phyloP scores from a whole-genome alignment of 2,113 vertebrate species.

The Trachemys scripta region DNA sequence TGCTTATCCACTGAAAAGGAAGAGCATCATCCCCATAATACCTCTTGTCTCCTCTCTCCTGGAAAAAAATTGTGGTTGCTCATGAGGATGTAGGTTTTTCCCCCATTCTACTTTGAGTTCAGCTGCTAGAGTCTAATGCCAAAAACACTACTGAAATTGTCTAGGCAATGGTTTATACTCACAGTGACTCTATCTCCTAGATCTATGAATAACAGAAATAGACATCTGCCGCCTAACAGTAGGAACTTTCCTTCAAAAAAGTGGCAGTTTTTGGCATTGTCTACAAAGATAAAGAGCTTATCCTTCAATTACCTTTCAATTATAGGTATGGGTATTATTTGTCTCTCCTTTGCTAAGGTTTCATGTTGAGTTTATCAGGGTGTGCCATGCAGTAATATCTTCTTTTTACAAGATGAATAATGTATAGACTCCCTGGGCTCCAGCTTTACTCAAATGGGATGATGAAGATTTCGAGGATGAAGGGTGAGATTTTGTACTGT shows the following conservation, averaged over 20 bases:
- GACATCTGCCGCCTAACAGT: not conserved
- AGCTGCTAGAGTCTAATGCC: accelerated
- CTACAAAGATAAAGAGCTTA: not conserved
- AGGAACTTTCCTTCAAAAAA: not conserved
- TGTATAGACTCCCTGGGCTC: not conserved
- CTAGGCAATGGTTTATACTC: not conserved
- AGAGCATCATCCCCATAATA: not conserved
- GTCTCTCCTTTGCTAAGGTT: not conserved
- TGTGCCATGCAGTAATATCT: not conserved
- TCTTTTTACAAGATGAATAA: not conserved
- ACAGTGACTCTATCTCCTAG: not conserved
- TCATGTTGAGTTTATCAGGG: not conserved
- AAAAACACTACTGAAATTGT: not conserved
- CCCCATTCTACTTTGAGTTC: not conserved
- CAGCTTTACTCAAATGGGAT: not conserved
- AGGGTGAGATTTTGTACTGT: not conserved
- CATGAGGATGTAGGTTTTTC: not conserved
- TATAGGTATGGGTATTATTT: not conserved
- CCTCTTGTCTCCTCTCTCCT: accelerated
- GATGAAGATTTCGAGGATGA: accelerated
- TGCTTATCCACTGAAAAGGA: accelerated
- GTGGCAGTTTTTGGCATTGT: not conserved
- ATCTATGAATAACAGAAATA: not conserved
- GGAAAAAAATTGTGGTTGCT: not conserved
- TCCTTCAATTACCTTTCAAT: not conserved